Base-by-base conservation (phyloP, 2,113 vertebrate species). In the Chaetorhynchus papuensis region DNA sequence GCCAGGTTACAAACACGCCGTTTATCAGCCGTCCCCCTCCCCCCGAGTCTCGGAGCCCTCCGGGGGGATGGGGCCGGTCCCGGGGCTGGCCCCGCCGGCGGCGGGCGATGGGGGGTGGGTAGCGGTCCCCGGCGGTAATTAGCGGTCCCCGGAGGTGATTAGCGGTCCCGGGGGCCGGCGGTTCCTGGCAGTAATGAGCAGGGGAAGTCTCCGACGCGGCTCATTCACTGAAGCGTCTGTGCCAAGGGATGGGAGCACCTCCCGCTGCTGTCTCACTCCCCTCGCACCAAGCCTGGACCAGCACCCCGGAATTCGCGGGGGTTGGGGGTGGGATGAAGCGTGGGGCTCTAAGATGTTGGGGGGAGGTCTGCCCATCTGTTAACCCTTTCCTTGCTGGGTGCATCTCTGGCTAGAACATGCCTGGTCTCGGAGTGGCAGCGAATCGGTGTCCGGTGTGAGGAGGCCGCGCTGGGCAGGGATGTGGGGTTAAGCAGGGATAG, bases 241-340 rank as follows among this genome's bases (percentile, higher is more conserved):
- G 59, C 31, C 15, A 4, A n/a, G 20, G 49, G 42, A 13, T 27
- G 70, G 19, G 76, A 53, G 19, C 45, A 6, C 17, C 14, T 47
- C 49, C 33, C 3, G 11, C 42, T 49, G 35, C 21, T 3, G 0
- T 27, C 47, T n/a, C 17, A 5, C 4, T 15, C 11, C 2, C 5
- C 15, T 35, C 11, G 3, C 19, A 24, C 24, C 37, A 7, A 57
- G 37, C n/a, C 47, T 9, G 83, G 47, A 54, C 20, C 66, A 17
- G 19, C 30, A 24, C 30, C 45, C n/a, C 56, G 18, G 63, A 30
- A 31, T 0, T 24, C 17, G 7, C 33, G 19, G 19, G 57, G 11
- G 7, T 13, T 45, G 47, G 47, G 17, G 27, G 10, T 52, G 53
- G 72, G 53, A 52, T 23, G 39, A 53, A 69, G 12, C 63, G 30